phyloP scores from a whole-genome alignment of 1,140 invertebrate species.

The Caerostris darwini region DNA sequence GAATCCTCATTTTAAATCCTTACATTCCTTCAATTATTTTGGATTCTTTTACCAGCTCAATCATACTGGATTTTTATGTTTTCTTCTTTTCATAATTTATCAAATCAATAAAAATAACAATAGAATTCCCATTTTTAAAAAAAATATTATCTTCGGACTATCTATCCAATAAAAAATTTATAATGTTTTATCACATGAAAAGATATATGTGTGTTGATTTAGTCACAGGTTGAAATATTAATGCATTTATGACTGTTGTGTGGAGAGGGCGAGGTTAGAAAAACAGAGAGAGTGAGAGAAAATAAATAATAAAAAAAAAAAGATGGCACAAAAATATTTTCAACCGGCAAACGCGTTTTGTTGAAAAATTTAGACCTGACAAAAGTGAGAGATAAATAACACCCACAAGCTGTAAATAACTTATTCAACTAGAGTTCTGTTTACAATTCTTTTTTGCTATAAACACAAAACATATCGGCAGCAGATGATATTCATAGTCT shows the following conservation, averaged over 20 bases:
- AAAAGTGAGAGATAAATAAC: neutral
- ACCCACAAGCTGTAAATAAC: neutral
- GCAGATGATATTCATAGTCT: slow-evolving; percentile 4
- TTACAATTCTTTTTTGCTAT: neutral
- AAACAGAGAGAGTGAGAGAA: neutral
- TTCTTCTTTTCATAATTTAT: no score
- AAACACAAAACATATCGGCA: neutral
- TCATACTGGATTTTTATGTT: no score
- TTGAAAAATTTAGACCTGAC: neutral
- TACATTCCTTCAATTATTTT: no score
- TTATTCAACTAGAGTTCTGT: neutral
- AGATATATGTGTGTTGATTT: no score
- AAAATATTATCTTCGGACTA: no score
- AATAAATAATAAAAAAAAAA: neutral
- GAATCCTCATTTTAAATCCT: no score
- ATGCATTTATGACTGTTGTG: neutral
- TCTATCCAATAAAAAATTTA: no score
- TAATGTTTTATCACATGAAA: no score
- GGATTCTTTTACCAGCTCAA: no score
- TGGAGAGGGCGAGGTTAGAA: neutral
- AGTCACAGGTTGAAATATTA: no score
- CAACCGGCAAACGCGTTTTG: neutral
- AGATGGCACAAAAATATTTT: neutral
- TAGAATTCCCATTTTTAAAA: no score
- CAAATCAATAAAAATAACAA: no score